Conservation (phyloP, 2,797 vertebrate species). For the Choloepus didactylus region DNA sequence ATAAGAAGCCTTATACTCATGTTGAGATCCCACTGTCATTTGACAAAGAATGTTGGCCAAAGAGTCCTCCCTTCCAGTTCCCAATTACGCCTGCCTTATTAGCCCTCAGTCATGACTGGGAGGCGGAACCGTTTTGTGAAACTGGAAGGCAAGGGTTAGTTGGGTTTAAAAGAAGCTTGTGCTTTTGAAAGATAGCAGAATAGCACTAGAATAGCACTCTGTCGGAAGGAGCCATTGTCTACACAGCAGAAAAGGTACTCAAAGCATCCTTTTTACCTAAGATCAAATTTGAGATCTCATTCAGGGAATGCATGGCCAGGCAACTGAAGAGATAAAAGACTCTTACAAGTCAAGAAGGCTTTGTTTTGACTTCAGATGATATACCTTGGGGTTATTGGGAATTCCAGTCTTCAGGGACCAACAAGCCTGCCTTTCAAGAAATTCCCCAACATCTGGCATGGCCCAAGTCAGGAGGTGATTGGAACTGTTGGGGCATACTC, state of each 20-base stretch:
- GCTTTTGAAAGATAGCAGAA: conserved; percentile 8
- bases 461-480: conserved; percentile 48
- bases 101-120: neutral
- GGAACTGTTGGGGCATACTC: conserved; percentile 57
- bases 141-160: conserved; percentile 8
- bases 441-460: conserved; percentile 71
- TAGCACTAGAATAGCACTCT: neutral
- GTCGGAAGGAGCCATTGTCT: conserved; percentile 47
- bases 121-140: conserved; percentile 30
- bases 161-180: conserved; percentile 56
- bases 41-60: neutral
- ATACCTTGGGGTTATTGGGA: conserved; percentile 64
- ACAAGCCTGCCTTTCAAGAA: conserved; percentile 63
- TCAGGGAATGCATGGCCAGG: neutral
- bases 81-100: neutral
- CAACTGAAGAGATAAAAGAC: conserved; percentile 67
- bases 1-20: neutral
- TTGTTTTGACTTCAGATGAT: conserved; percentile 79
- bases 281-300: conserved; percentile 59
- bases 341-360: conserved; percentile 24
- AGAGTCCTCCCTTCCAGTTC: neutral
- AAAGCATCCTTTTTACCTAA: conserved; percentile 52
- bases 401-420: conserved; percentile 69
- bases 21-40: neutral
- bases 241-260: neutral